phyloP scores from a whole-genome alignment of 2,797 vertebrate species.

The Pogonophryne albipinna region DNA sequence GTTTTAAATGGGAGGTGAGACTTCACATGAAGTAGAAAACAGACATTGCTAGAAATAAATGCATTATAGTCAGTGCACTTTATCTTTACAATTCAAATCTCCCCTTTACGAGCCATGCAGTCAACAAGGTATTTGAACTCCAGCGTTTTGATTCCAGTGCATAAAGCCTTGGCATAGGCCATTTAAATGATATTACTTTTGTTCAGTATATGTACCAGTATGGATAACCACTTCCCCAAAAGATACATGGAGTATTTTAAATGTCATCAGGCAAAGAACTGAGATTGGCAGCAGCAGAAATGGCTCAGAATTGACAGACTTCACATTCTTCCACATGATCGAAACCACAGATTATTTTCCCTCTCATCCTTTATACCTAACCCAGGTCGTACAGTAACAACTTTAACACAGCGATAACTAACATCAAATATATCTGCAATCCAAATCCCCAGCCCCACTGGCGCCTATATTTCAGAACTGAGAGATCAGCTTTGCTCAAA shows the following conservation, averaged over 20 bases:
- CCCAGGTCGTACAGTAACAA: conserved; percentile 6
- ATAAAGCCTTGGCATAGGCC: conserved; percentile 69
- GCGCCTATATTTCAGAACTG: conserved; percentile 6
- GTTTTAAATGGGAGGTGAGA: conserved; percentile 59
- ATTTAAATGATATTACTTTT: conserved; percentile 53
- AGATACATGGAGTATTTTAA: conserved; percentile 56
- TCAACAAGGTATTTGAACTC: conserved; percentile 54
- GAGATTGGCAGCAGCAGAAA: conserved; percentile 71
- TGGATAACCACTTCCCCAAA: conserved; percentile 27
- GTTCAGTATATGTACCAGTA: conserved; percentile 41
- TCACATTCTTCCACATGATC: conserved; percentile 66
- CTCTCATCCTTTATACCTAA: conserved; percentile 27
- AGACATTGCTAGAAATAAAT: conserved; percentile 68
- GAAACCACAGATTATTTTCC: conserved; percentile 34
- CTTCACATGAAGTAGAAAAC: conserved; percentile 72
- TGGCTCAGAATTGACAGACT: conserved; percentile 72
- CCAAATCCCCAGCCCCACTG: conserved; percentile 31
- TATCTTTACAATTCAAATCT: conserved; percentile 65
- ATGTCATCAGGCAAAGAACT: conserved; percentile 63
- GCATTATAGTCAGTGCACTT: conserved; percentile 76
- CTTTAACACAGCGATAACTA: conserved; percentile 20
- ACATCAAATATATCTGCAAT: background rate
- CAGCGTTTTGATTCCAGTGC: conserved; percentile 68
- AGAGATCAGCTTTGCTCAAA: background rate
- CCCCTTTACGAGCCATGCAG: conserved; percentile 66